Evolutionary conservation across 2,888 invertebrate species (phyloP), one percentile per base, ranked within the genome.

Genomic region (Pherbina coryleti): DNA sequence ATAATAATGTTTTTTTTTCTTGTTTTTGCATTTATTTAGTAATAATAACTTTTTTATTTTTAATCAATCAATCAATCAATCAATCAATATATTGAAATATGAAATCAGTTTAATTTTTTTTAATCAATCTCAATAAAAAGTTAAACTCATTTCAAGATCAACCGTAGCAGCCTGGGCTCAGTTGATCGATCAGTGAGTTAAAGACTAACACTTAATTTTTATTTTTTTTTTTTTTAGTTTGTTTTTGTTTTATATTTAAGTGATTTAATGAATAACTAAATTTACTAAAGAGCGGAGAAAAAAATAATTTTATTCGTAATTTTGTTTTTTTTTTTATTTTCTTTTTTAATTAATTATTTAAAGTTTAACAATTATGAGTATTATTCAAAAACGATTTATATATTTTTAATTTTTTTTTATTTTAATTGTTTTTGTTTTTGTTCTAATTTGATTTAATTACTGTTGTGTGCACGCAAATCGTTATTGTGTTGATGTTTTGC

Each of bases 181-280:
- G 25, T 76, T 60, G 78, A 73, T n/a, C n/a, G 44, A 11, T 44
- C 11, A 44, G 14, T 44, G 44, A 44, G 28, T 28, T 28, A 62
- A 64, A 74, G 49, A 66, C 64, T 49, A 64, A 74, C 80, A 82
- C 70, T 78, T 77, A 82, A 79, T 78, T 77, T 80, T 79, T 69
- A 70, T 80, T 82, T 79, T 79, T 80, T 81, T 71, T 79, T 70
- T 81, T 82, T 83, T 80, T 25, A n/a, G n/a, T 80, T 37, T 80
- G 77, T 79, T 55, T 75, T 77, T 77, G 69, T 77, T 80, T 78
- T 77, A 60, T 81, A 82, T 81, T 79, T 81, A 81, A 82, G 82
- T 82, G 86, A 86, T 84, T 85, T 81, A 85, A 84, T 84, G 86
- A 85, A 83, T 86, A 87, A 87, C 86, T 87, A 87, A 86, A 85